phyloP scores from a whole-genome alignment of 2,888 invertebrate species.

The Crioceris asparagi region DNA sequence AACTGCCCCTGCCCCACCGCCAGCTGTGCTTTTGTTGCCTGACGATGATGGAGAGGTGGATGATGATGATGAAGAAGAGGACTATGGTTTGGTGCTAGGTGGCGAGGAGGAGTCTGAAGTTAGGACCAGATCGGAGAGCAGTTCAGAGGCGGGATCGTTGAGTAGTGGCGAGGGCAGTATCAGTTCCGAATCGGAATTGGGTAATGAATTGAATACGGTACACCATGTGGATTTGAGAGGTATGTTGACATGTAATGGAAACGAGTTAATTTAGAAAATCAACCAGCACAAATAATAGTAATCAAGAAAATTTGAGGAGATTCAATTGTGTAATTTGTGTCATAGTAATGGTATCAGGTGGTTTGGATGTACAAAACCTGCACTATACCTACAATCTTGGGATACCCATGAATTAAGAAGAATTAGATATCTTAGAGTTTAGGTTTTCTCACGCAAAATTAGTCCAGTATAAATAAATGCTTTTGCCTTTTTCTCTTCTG shows the following conservation, averaged over 20 bases:
- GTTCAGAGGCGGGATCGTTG: constrained; percentile 60
- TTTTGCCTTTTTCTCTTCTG: no score
- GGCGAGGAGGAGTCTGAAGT: constrained; percentile 33
- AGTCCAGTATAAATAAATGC: no score
- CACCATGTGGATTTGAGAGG: constrained; percentile 31
- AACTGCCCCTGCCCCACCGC: not conserved
- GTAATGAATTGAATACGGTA: constrained; percentile 38
- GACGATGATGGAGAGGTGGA: not conserved
- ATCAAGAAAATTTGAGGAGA: not conserved
- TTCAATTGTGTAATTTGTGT: constrained; percentile 5
- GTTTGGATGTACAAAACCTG: no score
- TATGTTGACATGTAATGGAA: constrained; percentile 12
- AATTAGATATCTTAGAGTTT: no score
- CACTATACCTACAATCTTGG: no score
- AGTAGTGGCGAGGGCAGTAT: constrained; percentile 58
- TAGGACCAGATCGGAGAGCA: constrained; percentile 47
- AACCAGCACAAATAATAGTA: no score
- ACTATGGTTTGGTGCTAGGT: constrained; percentile 2
- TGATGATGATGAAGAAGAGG: constrained; percentile 27
- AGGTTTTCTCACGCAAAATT: no score
- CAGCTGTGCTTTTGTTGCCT: not conserved
- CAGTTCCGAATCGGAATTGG: constrained; percentile 44
- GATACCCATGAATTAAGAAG: no score
- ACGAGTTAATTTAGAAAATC: no score
- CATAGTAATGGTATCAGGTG: constrained; percentile 1